These are phyloP conservation scores for Scolopax rusticola DNA, from an alignment of 2,797 vertebrate species.

Conservation along the genomic window DNA sequence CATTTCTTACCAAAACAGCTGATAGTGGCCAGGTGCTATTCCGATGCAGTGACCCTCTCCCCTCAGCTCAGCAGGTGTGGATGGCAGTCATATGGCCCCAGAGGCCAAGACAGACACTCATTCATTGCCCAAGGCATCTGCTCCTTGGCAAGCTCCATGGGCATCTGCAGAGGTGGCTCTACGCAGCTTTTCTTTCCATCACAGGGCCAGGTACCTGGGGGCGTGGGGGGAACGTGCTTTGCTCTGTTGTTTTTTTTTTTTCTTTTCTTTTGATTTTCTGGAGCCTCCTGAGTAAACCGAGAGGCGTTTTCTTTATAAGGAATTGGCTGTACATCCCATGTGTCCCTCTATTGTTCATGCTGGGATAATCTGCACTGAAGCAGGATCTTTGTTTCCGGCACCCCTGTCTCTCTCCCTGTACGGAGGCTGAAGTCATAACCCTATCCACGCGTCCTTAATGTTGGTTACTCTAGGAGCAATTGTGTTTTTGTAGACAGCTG, in stretches of 20 bases:
- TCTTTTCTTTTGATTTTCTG: neutral
- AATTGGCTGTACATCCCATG: neutral
- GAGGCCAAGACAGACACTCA: neutral
- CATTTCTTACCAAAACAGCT: neutral
- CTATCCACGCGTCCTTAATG: neutral
- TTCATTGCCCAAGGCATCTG: slow-evolving; percentile 44
- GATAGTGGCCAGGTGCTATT: neutral
- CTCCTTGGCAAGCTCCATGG: neutral
- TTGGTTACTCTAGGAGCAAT: neutral
- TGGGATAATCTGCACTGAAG: slow-evolving; percentile 13
- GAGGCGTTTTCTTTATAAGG: slow-evolving; percentile 11
- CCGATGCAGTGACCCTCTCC: neutral
- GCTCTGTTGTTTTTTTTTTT: neutral
- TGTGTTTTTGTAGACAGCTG: slow-evolving; percentile 41
- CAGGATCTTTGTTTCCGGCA: slow-evolving; percentile 31
- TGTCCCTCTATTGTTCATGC: slow-evolving; percentile 8
- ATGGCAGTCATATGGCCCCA: neutral
- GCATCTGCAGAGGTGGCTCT: neutral
- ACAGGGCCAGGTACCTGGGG: neutral
- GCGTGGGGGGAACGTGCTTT: neutral
- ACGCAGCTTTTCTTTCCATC: neutral
- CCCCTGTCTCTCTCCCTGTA: neutral
- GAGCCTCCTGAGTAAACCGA: neutral
- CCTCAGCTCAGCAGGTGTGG: neutral
- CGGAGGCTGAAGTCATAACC: neutral